Evolutionary conservation across 2,888 invertebrate species (phyloP).

Genomic region (Eupithecia tripunctaria): DNA sequence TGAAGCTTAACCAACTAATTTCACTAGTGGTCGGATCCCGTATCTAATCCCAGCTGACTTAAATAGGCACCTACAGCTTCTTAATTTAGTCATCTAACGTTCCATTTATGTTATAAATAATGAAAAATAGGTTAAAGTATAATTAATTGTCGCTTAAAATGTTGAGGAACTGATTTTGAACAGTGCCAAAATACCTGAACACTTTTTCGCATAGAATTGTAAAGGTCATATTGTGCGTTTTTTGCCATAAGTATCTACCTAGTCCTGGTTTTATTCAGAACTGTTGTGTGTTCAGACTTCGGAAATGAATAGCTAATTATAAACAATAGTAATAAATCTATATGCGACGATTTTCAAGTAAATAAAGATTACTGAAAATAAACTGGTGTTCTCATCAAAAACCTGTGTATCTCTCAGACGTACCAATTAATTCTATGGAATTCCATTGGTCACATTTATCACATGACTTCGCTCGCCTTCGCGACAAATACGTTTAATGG

Average conservation of each 20-base stretch:
- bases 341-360: too few species aligned
- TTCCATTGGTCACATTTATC: constrained; percentile 70
- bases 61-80: background rate
- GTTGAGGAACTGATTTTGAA: background rate
- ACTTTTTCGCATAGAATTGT: background rate
- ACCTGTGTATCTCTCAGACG: background rate
- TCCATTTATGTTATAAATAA: background rate
- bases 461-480: constrained; percentile 54
- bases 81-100: background rate
- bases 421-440: constrained; percentile 24
- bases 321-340: too few species aligned
- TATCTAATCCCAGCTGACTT: constrained; percentile 7
- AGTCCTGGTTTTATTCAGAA: background rate
- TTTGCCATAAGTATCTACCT: background rate
- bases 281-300: background rate
- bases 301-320: background rate
- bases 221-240: background rate
- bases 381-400: background rate
- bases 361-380: background rate
- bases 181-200: background rate
- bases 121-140: background rate
- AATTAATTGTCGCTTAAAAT: background rate
- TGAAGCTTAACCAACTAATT: constrained; percentile 29
- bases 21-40: constrained; percentile 6
- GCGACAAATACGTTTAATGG: constrained; percentile 76